Evolutionary conservation across 2,797 vertebrate species (phyloP).

Genomic region (Sebastes oblongus): DNA sequence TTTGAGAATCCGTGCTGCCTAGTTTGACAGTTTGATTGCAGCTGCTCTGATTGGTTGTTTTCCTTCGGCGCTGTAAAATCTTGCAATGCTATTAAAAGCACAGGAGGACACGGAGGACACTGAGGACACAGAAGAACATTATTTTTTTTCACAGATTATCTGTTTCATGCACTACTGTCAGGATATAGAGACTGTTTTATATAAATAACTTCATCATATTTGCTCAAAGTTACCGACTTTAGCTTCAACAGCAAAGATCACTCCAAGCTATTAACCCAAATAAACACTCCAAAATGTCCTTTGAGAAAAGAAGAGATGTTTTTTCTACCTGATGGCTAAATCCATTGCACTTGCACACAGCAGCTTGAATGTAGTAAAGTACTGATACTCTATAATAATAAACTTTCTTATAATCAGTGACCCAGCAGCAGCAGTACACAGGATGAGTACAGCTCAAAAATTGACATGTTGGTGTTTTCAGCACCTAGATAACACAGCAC

Average conservation of each 20-base stretch:
- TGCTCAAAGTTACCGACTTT: not conserved
- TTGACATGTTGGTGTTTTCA: not conserved
- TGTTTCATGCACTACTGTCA: too few relatives aligned
- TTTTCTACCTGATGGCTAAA: not conserved
- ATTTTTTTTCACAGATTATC: too few relatives aligned
- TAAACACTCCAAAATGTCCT: not conserved
- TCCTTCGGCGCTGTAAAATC: too few relatives aligned
- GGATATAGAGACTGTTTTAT: too few relatives aligned
- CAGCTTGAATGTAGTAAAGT: not conserved
- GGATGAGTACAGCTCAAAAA: not conserved
- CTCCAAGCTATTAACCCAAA: not conserved
- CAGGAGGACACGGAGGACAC: too few relatives aligned
- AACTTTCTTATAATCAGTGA: not conserved
- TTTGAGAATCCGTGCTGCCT: too few relatives aligned
- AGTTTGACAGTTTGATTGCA: too few relatives aligned
- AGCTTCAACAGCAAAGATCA: not conserved
- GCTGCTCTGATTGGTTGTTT: too few relatives aligned
- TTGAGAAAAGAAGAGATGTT: not conserved
- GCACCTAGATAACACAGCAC: not conserved
- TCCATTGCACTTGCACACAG: not conserved
- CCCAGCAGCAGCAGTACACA: constrained; percentile 27
- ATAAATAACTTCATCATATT: not conserved
- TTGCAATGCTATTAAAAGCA: too few relatives aligned
- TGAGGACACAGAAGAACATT: too few relatives aligned
- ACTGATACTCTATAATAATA: not conserved